Conservation (phyloP, 2,888 invertebrate species). For the Epinotia brunnichana region DNA sequence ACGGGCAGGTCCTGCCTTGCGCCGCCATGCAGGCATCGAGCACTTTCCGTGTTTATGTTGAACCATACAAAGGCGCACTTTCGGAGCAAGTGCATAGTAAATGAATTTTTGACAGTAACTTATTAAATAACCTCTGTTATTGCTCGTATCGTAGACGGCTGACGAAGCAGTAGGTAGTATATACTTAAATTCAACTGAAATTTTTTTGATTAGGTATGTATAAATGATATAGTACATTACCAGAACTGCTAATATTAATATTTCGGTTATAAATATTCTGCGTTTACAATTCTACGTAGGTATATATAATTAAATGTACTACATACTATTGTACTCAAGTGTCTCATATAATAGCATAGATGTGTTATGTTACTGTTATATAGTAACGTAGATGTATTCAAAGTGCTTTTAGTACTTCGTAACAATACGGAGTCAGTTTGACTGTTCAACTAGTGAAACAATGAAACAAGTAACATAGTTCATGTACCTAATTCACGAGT, state of each 20-base stretch:
- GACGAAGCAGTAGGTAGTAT: neutral
- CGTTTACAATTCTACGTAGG: no score
- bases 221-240: neutral
- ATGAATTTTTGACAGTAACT: no score
- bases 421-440: neutral
- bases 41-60: no score
- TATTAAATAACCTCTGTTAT: no score
- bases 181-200: neutral
- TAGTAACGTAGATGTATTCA: neutral
- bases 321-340: neutral
- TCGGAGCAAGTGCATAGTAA: no score
- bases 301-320: neutral
- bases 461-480: neutral
- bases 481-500: neutral
- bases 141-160: neutral
- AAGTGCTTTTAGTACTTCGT: no score
- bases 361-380: neutral
- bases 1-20: no score
- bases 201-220: neutral
- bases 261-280: no score
- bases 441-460: no score
- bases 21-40: no score
- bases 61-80: no score
- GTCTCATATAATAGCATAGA: constrained; percentile 5
- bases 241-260: neutral